Conservation (phyloP, 1,140 invertebrate genomes). For the Cydia strobilella region DNA sequence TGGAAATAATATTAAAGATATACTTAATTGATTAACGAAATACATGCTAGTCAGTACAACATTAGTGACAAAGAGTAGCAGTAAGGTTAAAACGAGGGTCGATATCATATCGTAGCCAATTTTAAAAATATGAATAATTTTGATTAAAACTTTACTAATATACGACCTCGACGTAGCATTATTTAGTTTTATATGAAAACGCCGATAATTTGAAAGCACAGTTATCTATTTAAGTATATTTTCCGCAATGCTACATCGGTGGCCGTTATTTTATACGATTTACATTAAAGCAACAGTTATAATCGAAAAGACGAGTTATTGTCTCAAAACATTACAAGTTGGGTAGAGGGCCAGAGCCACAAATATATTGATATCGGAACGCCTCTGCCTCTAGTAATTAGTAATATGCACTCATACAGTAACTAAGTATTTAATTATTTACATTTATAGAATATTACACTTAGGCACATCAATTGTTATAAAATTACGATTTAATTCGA, state of each 20-base stretch:
- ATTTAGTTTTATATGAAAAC: conserved; percentile 22
- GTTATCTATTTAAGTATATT: conserved; percentile 22
- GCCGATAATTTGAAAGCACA: conserved; percentile 27
- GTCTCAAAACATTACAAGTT: conserved; percentile 59
- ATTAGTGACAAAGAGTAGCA: conserved; percentile 45
- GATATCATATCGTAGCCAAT: conserved; percentile 25
- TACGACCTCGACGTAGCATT: neutral
- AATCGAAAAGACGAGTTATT: conserved; percentile 67
- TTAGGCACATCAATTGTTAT: conserved; percentile 82
- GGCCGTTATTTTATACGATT: conserved; percentile 5
- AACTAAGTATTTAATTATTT: conserved; percentile 63
- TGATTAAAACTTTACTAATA: conserved; percentile 28
- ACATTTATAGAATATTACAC: conserved; percentile 77
- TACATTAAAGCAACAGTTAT: conserved; percentile 32
- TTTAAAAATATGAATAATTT: conserved; percentile 30
- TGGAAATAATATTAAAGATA: conserved; percentile 3
- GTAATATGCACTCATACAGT: conserved; percentile 36
- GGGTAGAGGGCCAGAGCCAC: conserved; percentile 32
- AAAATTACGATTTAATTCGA: conserved; percentile 77
- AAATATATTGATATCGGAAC: conserved; percentile 26
- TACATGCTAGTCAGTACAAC: conserved; percentile 63
- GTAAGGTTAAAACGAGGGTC: conserved; percentile 36
- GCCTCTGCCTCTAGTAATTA: conserved; percentile 27
- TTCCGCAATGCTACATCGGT: conserved; percentile 1
- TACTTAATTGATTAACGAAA: conserved; percentile 49